Conservation (phyloP, 2,888 invertebrate species). For the Stenoptilia bipunctidactyla region DNA sequence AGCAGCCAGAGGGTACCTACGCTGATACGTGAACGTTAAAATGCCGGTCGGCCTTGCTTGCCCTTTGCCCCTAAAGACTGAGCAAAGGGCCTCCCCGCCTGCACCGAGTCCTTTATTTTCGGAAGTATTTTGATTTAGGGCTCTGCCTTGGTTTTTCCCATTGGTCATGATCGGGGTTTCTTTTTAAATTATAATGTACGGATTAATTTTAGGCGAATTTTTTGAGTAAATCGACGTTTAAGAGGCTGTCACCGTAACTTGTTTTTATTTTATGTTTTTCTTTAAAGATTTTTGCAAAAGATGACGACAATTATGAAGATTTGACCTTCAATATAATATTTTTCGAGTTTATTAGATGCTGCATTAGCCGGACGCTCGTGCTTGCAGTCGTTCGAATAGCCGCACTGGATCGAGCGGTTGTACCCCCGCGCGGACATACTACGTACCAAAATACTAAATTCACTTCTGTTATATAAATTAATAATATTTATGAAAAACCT, state of each 20-base stretch:
- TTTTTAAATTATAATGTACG: conserved; percentile 1
- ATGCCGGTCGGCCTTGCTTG: no score
- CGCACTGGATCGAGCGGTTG: no score
- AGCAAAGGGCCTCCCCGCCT: background rate
- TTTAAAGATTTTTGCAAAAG: conserved; percentile 1
- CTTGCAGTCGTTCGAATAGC: no score
- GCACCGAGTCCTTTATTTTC: background rate
- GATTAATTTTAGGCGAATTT: background rate
- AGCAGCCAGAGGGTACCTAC: no score
- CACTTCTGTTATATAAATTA: no score
- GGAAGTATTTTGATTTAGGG: background rate
- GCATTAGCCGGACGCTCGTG: no score
- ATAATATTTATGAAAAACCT: no score
- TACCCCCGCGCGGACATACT: no score
- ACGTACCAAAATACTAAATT: no score
- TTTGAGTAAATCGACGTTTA: conserved; percentile 2
- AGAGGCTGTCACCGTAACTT: background rate
- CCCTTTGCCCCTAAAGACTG: no score
- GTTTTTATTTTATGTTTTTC: background rate
- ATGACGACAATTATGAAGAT: background rate
- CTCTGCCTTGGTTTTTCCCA: background rate
- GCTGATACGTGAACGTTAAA: no score
- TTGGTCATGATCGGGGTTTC: background rate
- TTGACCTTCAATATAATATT: background rate
- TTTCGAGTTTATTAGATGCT: conserved; percentile 1